Evolutionary conservation across 2,797 vertebrate genomes (phyloP), one percentile per base, ranked within the genome.

Genomic region (Muscicapa striata): DNA sequence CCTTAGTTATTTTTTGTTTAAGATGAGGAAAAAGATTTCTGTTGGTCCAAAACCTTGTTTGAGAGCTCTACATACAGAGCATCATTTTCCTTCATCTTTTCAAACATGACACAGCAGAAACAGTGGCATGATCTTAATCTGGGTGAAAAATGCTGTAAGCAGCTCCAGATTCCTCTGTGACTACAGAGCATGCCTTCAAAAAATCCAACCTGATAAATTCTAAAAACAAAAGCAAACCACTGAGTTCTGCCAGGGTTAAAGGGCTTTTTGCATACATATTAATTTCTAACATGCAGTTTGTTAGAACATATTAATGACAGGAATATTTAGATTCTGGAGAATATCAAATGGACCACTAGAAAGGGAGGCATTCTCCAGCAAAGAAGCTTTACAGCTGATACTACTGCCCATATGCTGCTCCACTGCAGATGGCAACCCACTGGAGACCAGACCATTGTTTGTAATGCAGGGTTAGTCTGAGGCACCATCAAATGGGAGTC

Each of bases 61-160:
- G 90, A 90, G 48, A 96, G 66, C 23, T 83, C 57, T 80, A 49
- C 2, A 5, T 81, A 82, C 68, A 87, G 21, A 74, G 29, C 58
- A 87, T 78, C 3, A n/a, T 92, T 96, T 93, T 79, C 80, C 86
- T 93, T 74, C 58, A 64, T 48, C 46, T 94, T 95, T 93, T 86
- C 81, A 89, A 92, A 86, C 46, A 87, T 46, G 80, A 84, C 27
- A 51, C 34, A 48, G 45, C 48, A 89, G 64, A 90, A 95, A 95
- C 19, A 38, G 34, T 20, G 70, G 77, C 15, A 18, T 9, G 17
- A 24, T 21, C 63, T 78, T 52, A 36, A 30, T 62, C 32, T 3
- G 32, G 17, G 19, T 59, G 41, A 68, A 46, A 48, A 81, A 16
- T 29, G 70, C 34, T 72, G n/a, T 41, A 55, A 16, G 49, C 26